Evolutionary conservation across 2,113 vertebrate species (phyloP).

Genomic region (Hipposideros armiger): DNA sequence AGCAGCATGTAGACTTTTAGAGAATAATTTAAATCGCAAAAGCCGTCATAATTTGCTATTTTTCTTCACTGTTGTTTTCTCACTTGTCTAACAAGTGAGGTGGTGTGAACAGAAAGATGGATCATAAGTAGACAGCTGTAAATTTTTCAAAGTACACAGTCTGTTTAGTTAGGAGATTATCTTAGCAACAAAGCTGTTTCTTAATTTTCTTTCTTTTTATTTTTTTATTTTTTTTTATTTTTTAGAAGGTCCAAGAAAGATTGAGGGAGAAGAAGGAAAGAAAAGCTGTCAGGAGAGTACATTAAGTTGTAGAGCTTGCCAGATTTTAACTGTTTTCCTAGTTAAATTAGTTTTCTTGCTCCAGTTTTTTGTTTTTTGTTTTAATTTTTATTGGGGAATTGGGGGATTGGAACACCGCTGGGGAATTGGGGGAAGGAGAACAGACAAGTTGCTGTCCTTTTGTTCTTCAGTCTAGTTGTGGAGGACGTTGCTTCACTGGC

Average conservation of each 20-base stretch:
- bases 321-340: constrained; percentile 30
- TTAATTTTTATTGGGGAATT: no score
- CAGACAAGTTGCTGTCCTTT: no score
- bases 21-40: constrained; percentile 7
- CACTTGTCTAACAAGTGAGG: constrained; percentile 1
- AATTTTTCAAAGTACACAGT: not conserved
- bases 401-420: no score
- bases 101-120: not conserved
- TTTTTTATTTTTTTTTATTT: not conserved
- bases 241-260: constrained; percentile 52
- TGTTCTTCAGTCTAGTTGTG: no score
- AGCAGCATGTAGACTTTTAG: not conserved
- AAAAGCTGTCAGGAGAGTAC: not conserved
- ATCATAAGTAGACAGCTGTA: constrained; percentile 23
- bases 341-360: not conserved
- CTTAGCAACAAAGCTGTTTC: constrained; percentile 5
- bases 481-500: no score
- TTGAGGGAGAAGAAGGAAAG: not conserved
- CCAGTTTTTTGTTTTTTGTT: not conserved
- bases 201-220: not conserved
- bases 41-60: constrained; percentile 54
- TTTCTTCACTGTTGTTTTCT: constrained; percentile 44
- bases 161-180: not conserved
- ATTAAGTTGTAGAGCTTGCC: not conserved
- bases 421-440: no score